These are phyloP conservation scores for Nesoenas mayeri DNA, from an alignment of 2,113 vertebrate genomes.

Conservation along the genomic window DNA sequence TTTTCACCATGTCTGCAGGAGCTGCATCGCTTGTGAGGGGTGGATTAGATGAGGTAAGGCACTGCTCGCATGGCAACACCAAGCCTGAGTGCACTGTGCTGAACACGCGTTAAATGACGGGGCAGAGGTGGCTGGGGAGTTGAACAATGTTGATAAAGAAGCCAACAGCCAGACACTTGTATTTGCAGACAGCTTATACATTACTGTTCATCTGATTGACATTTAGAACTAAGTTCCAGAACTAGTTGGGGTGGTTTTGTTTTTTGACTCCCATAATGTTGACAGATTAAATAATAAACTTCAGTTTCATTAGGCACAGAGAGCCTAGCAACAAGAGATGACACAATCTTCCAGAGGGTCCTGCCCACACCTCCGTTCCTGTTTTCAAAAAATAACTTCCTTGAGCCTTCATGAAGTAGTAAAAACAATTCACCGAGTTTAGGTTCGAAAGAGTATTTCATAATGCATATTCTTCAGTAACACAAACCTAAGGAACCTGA, in stretches of 20 bases:
- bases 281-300: background rate
- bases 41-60: background rate
- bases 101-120: background rate
- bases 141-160: background rate
- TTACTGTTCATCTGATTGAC: no score
- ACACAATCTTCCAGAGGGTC: background rate
- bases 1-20: fast-evolving
- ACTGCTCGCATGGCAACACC: fast-evolving
- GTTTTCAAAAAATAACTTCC: background rate
- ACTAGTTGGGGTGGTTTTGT: background rate
- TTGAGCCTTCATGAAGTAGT: background rate
- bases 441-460: background rate
- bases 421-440: background rate
- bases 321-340: background rate
- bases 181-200: background rate
- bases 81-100: background rate
- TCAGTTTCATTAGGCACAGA: background rate
- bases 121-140: background rate
- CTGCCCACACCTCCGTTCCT: background rate
- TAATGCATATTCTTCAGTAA: background rate
- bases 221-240: background rate
- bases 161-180: background rate
- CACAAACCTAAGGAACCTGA: background rate
- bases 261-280: fast-evolving
- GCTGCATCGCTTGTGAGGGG: background rate